Conservation (phyloP, 1,140 invertebrate genomes). For the Drosophila kepulauana region DNA sequence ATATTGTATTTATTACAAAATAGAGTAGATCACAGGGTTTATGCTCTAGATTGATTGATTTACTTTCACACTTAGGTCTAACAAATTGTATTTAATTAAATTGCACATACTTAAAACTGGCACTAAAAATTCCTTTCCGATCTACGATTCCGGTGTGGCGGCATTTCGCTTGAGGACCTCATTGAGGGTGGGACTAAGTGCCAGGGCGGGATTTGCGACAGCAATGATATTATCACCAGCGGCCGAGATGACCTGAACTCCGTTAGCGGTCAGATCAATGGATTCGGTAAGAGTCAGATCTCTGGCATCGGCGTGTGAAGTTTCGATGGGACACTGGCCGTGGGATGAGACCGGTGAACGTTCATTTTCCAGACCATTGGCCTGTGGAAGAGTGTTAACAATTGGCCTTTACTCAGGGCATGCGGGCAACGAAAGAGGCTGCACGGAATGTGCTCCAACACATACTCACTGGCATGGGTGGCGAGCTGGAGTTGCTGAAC, state of each 20-base stretch:
- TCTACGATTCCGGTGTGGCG: slow-evolving; percentile 69
- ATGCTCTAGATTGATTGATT: slow-evolving; percentile 49
- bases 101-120: slow-evolving; percentile 57
- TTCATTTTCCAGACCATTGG: slow-evolving; percentile 77
- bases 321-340: slow-evolving; percentile 24
- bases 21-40: slow-evolving; percentile 71
- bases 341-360: slow-evolving; percentile 50
- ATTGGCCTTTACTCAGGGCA: slow-evolving; percentile 32
- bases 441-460: slow-evolving; percentile 59
- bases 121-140: neutral
- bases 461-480: slow-evolving; percentile 87
- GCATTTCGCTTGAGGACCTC: slow-evolving; percentile 78
- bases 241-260: slow-evolving; percentile 92
- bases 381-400: slow-evolving; percentile 35
- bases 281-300: slow-evolving; percentile 43
- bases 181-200: slow-evolving; percentile 85
- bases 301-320: neutral
- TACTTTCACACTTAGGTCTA: slow-evolving; percentile 22
- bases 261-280: slow-evolving; percentile 70
- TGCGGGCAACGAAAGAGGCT: neutral
- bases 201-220: slow-evolving; percentile 93
- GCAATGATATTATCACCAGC: slow-evolving; percentile 94
- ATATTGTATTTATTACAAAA: slow-evolving; percentile 55
- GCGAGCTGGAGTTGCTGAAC: slow-evolving; percentile 91
- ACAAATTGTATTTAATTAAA: slow-evolving; percentile 47